phyloP scores from a whole-genome alignment of 2,888 invertebrate species.

The Polydrusus cervinus region DNA sequence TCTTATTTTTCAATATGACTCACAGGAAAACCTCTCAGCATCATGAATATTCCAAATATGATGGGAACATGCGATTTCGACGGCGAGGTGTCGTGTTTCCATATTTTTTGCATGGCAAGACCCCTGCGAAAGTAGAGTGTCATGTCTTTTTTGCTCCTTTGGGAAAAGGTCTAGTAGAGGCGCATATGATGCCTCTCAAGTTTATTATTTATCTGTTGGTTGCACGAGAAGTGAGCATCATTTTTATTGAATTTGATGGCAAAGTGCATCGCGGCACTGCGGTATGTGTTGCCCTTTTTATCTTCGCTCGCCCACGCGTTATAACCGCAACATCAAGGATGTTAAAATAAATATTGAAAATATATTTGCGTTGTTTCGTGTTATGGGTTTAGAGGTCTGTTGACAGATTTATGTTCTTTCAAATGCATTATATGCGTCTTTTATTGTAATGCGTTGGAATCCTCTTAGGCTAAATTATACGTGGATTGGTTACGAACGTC shows the following conservation, averaged over 20 bases:
- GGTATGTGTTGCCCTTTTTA: conserved; percentile 40
- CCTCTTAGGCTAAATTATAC: conserved; percentile 30
- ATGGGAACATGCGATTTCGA: conserved; percentile 40
- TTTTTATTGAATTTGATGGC: conserved; percentile 61
- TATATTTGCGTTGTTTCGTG: conserved; percentile 20
- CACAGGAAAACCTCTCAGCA: conserved; percentile 28
- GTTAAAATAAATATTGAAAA: conserved; percentile 35
- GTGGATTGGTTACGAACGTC: conserved; percentile 34
- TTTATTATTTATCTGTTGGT: conserved; percentile 64
- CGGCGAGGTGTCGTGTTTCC: conserved; percentile 67
- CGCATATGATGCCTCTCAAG: conserved; percentile 59
- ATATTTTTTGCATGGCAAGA: conserved; percentile 67
- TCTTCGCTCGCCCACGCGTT: conserved; percentile 25
- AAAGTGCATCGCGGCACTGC: conserved; percentile 57
- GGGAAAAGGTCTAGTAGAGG: conserved; percentile 63
- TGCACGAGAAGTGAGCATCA: conserved; percentile 61
- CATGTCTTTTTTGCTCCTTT: conserved; percentile 67
- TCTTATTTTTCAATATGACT: conserved; percentile 28
- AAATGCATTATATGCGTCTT: conserved; percentile 32
- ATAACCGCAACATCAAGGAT: conserved; percentile 27
- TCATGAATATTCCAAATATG: conserved; percentile 46
- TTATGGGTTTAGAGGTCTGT: conserved; percentile 21
- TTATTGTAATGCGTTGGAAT: conserved; percentile 32
- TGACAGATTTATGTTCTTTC: conserved; percentile 33
- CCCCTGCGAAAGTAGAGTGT: conserved; percentile 70